A percentile compares a stretch with the other conserved stretches of the same genome.
These are phyloP conservation scores for Penelope pileata DNA, from an alignment of 2,113 vertebrate species.

Conservation along the genomic window DNA sequence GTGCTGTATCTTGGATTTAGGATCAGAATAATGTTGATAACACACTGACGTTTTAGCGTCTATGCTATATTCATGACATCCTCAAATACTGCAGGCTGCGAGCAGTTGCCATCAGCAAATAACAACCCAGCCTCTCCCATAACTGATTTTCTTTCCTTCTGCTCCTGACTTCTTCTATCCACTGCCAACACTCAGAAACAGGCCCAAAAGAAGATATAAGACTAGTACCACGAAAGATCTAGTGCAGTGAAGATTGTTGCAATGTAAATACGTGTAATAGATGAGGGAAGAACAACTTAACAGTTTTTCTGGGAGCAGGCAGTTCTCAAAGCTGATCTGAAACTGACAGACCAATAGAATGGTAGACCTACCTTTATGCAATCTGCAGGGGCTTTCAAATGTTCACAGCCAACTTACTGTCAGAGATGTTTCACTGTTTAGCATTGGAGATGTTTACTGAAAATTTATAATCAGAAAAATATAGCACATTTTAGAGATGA, in stretches of 20 bases:
- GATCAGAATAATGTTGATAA: no score
- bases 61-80: accelerated
- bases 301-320: neutral
- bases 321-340: neutral
- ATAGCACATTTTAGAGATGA: neutral
- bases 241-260: accelerated
- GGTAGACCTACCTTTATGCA: neutral
- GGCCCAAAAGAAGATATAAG: neutral
- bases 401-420: neutral
- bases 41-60: no score
- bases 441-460: neutral
- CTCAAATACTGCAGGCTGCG: accelerated
- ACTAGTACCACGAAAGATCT: neutral
- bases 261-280: neutral
- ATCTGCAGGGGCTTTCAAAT: neutral
- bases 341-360: neutral
- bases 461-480: neutral
- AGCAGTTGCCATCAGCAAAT: neutral
- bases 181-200: neutral
- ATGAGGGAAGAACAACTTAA: neutral
- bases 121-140: neutral
- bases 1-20: no score
- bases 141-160: neutral
- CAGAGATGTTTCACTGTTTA: neutral
- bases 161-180: neutral